Conservation (phyloP, 2,113 vertebrate species). For the Indri indri region DNA sequence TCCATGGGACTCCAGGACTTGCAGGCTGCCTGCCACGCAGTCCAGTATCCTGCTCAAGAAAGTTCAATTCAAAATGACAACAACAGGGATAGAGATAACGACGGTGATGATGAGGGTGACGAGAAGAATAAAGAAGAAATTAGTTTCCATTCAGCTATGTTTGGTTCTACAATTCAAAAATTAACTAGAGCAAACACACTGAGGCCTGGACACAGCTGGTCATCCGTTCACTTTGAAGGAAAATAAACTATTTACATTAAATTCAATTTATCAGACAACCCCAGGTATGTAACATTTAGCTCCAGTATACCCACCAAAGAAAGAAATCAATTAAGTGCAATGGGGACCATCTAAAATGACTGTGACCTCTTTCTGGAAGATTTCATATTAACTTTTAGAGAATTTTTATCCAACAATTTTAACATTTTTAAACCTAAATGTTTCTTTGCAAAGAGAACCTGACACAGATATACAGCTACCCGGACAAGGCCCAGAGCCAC, state of each 20-base stretch:
- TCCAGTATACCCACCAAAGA: neutral
- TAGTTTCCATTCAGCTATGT: rapidly evolving
- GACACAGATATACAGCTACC: neutral
- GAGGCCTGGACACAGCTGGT: neutral
- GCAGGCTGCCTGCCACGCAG: too few relatives aligned
- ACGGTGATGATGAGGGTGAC: rapidly evolving
- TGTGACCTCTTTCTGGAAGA: neutral
- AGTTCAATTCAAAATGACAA: neutral
- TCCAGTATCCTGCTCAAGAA: rapidly evolving
- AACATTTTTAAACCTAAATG: neutral
- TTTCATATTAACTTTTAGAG: neutral
- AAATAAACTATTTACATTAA: neutral
- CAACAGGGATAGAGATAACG: rapidly evolving
- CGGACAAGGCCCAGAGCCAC: neutral
- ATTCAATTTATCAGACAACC: neutral
- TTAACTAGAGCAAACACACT: neutral
- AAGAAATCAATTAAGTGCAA: neutral
- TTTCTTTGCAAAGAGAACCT: slow-evolving; percentile 51
- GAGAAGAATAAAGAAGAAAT: neutral
- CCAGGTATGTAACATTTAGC: neutral
- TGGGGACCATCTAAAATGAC: neutral
- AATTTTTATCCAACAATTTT: slow-evolving; percentile 20
- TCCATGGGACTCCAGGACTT: rapidly evolving
- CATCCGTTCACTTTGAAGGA: neutral
- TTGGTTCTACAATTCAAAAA: neutral